These are phyloP conservation scores for Chunga burmeisteri DNA, from an alignment of 2,113 vertebrate species.

Conservation along the genomic window DNA sequence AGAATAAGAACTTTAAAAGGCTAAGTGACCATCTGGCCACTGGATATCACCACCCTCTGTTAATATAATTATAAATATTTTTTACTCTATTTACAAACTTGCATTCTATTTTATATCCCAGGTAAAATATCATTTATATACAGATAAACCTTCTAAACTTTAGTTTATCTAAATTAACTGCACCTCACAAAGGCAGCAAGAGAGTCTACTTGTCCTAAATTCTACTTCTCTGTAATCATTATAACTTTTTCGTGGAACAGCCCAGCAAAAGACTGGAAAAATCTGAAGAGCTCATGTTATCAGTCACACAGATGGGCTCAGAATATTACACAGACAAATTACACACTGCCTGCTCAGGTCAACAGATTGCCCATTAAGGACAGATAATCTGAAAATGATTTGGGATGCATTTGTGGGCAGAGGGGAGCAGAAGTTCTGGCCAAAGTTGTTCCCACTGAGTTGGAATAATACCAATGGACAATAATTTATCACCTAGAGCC, in stretches of 20 bases:
- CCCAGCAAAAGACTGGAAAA: neutral
- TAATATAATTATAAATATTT: neutral
- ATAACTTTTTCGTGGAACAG: neutral
- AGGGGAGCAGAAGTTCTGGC: neutral
- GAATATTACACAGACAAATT: slow-evolving; percentile 9
- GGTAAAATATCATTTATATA: neutral
- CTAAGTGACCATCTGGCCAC: neutral
- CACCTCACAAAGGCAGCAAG: neutral
- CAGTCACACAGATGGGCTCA: slow-evolving; percentile 7
- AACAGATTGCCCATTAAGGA: slow-evolving; percentile 55
- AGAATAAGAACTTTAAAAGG: neutral
- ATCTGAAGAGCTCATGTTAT: neutral
- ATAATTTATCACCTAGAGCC: slow-evolving; percentile 1
- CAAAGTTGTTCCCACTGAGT: neutral
- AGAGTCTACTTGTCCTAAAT: neutral
- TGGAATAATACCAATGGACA: neutral
- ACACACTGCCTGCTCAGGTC: neutral
- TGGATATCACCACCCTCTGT: neutral
- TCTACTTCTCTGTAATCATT: neutral
- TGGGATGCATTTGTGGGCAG: slow-evolving; percentile 13
- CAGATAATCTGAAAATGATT: slow-evolving; percentile 33
- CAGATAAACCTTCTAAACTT: neutral
- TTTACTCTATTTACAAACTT: neutral
- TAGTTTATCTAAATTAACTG: neutral
- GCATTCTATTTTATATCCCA: neutral